Evolutionary conservation across 2,888 invertebrate genomes (phyloP).

Genomic region (Idaea straminata): DNA sequence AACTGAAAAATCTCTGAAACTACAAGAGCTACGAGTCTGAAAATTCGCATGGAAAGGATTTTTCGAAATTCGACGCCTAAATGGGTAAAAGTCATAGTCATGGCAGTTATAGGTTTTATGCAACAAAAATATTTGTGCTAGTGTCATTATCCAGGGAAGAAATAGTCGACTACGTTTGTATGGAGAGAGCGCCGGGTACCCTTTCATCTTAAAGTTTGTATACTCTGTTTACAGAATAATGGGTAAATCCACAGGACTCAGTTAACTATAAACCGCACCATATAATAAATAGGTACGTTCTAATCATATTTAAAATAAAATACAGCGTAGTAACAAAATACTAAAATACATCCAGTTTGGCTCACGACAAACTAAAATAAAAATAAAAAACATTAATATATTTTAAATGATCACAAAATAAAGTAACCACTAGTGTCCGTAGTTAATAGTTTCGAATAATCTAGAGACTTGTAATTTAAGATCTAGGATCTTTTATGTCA

Average conservation of each 20-base stretch:
- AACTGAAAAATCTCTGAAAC: too few relatives aligned
- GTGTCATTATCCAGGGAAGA: too few relatives aligned
- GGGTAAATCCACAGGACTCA: background rate
- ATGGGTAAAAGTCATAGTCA: too few relatives aligned
- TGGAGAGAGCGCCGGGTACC: too few relatives aligned
- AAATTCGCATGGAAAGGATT: too few relatives aligned
- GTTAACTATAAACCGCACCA: background rate
- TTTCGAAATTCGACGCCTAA: too few relatives aligned
- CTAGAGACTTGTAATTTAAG: slow-evolving; percentile 16
- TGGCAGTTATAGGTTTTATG: too few relatives aligned
- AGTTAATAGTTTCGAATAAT: slow-evolving; percentile 43
- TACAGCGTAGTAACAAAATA: slow-evolving; percentile 17
- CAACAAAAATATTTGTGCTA: too few relatives aligned
- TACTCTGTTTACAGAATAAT: too few relatives aligned
- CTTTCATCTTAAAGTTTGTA: too few relatives aligned
- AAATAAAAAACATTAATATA: slow-evolving; percentile 59
- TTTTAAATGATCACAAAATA: slow-evolving; percentile 52
- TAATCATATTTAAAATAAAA: slow-evolving; percentile 7
- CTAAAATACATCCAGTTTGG: slow-evolving; percentile 38
- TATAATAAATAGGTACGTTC: slow-evolving; percentile 11
- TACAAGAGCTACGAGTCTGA: too few relatives aligned
- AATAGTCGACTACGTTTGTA: too few relatives aligned
- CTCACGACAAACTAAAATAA: slow-evolving; percentile 54
- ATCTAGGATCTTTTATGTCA: background rate
- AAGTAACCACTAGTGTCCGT: slow-evolving; percentile 46